Base-by-base conservation (phyloP, 2,797 vertebrate species). In the Acrocephalus scirpaceus region DNA sequence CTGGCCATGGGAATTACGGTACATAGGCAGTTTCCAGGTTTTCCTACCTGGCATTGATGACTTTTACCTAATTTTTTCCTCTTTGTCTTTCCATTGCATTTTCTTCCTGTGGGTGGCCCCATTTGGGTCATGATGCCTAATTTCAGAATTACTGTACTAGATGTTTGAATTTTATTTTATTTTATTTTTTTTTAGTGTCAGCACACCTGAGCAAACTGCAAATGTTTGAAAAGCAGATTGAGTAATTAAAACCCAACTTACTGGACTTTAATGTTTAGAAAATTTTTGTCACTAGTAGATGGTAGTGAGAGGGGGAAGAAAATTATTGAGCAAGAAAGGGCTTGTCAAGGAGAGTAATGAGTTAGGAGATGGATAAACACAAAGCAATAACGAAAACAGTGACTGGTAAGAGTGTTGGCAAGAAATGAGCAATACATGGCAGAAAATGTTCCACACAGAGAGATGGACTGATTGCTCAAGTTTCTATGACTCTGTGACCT, bases 301-400 rank as follows among this genome's bases (percentile, higher is more conserved):
- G 50, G 58, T 70, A 93, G 88, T 5, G 8, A 10, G 44, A 2
- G 27, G 4, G 1, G 7, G 34, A 40, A 60, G 25, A 44, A 91
- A 91, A 64, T 86, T 88, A 80, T 84, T 95, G 70, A 51, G 73
- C 88, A 96, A 94, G 86, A 95, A 90, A 88, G 57, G 61, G 65
- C 93, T 86, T 96, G 94, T 93, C 82, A 86, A 75, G 65, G 56
- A 91, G 77, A 93, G 74, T 76, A 89, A 83, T 89, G 96, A 97
- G 47, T 94, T 89, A 94, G 51, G 53, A 95, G 93, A 69, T 45
- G 54, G 75, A 94, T 97, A 96, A 95, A 95, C 90, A 97, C 67
- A 69, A 87, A 77, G 34, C 3, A n/a, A 95, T 92, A 96, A 85
- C 93, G 96, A 96, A 92, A 97, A 77, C 42, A 56, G 70, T 19